Conservation (phyloP, 2,797 vertebrate genomes). For the Natrix natrix region DNA sequence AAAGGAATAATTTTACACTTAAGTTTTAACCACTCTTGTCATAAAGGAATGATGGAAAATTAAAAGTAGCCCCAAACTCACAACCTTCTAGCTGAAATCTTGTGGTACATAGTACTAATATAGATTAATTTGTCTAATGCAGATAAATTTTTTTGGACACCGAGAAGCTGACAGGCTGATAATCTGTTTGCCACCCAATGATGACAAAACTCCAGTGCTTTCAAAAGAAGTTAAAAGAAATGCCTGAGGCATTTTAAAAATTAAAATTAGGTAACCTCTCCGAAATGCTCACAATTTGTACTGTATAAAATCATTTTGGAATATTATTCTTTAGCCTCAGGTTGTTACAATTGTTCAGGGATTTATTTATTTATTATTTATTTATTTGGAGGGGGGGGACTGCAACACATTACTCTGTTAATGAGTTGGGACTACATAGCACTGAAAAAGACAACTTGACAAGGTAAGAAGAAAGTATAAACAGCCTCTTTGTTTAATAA, state of each 20-base stretch:
- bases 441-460: constrained; percentile 45
- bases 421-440: constrained; percentile 58
- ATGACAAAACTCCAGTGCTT: constrained; percentile 76
- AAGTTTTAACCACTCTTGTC: constrained; percentile 37
- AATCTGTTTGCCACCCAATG: constrained; percentile 70
- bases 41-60: constrained; percentile 31
- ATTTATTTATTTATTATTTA: constrained; percentile 42
- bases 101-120: constrained; percentile 47
- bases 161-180: constrained; percentile 72
- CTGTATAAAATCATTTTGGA: constrained; percentile 70
- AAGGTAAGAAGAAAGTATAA: constrained; percentile 51
- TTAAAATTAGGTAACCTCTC: constrained; percentile 78
- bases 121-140: constrained; percentile 34
- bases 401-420: constrained; percentile 77
- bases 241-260: constrained; percentile 73
- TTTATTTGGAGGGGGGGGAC: constrained; percentile 60
- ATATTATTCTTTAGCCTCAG: constrained; percentile 63
- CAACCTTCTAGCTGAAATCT: constrained; percentile 47
- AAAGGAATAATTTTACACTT: constrained; percentile 7
- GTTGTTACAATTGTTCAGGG: constrained; percentile 73
- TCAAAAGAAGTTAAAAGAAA: constrained; percentile 72
- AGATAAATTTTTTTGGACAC: constrained; percentile 66
- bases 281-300: constrained; percentile 79
- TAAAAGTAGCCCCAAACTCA: constrained; percentile 35
- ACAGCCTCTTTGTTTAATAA: constrained; percentile 56